A percentile compares a stretch with the other conserved stretches of the same genome.
phyloP scores from a whole-genome alignment of 2,113 vertebrate species.

The Herpetotheres cachinnans region DNA sequence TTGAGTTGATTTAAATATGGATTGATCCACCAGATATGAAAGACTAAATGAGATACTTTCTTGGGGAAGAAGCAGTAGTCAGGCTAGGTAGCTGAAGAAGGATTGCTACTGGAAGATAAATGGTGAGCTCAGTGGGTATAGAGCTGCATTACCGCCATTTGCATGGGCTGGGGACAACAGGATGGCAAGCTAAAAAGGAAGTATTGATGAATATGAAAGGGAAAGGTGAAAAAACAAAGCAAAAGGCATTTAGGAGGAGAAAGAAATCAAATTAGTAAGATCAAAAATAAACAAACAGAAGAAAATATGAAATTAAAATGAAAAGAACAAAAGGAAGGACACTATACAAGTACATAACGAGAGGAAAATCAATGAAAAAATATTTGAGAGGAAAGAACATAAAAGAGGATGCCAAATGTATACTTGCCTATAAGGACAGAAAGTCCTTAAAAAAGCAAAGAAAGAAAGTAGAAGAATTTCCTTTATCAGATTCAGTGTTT shows the following conservation, averaged over 20 bases:
- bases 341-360: neutral
- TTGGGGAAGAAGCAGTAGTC: neutral
- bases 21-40: neutral
- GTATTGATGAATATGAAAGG: neutral
- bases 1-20: neutral
- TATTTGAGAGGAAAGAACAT: neutral
- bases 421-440: neutral
- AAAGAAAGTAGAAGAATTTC: neutral
- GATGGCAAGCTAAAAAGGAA: neutral
- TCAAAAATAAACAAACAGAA: neutral
- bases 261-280: neutral
- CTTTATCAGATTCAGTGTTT: neutral
- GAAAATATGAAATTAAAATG: neutral
- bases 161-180: neutral
- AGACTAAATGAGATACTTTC: neutral
- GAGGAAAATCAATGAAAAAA: neutral
- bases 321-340: neutral
- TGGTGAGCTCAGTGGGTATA: neutral
- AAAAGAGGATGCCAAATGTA: neutral
- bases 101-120: neutral
- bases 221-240: neutral
- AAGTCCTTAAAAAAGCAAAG: neutral
- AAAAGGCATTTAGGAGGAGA: neutral
- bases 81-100: neutral
- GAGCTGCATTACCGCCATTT: neutral